Evolutionary conservation across 2,113 vertebrate genomes (phyloP), one percentile per base, ranked within the genome.

Genomic region (Pteropus alecto): DNA sequence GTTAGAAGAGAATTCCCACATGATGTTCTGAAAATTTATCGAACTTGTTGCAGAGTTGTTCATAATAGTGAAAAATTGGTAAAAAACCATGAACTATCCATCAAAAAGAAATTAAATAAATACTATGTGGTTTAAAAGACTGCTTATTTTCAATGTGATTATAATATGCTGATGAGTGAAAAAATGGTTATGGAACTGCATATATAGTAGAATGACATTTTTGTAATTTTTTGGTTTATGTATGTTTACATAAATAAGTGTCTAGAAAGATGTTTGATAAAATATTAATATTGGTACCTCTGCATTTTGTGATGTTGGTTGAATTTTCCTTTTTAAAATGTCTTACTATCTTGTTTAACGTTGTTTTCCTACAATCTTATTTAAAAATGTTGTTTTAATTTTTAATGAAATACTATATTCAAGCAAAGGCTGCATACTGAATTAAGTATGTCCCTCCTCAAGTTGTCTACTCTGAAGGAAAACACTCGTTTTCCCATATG

Each of bases 311-410:
- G 43, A 46, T 76, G 38, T 24, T 79, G 71, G 26, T 88, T 92
- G 38, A 71, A 65, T 89, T 88, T 71, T 54, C 21, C 12, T 79
- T 93, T 87, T 74, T 43, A 51, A 51, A 51, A 22, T 95, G 15
- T 46, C 48, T 61, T 73, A 78, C n/a, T 58, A 13, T 89, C 74
- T 79, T 79, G 7, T 87, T 61, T 87, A 22, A 58, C 46, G 68
- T 92, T 87, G 11, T 87, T 95, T 94, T 70, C 2, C 60, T 93
- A 28, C 1, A 91, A 60, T 84, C 93, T 51, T 87, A 46, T 38
- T 48, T 7, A 61, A 70, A 70, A 38, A 95, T 84, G 87, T 88
- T 56, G 60, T 60, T 94, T 89, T 85, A 82, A 54, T 86, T 85
- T 93, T 88, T 88, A 81, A 74, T 76, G 41, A 91, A 90, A 46